Evolutionary conservation across 37 sponge, comb jelly and placozoan genomes (phyloP).

Genomic region (Tethya wilhelma): DNA sequence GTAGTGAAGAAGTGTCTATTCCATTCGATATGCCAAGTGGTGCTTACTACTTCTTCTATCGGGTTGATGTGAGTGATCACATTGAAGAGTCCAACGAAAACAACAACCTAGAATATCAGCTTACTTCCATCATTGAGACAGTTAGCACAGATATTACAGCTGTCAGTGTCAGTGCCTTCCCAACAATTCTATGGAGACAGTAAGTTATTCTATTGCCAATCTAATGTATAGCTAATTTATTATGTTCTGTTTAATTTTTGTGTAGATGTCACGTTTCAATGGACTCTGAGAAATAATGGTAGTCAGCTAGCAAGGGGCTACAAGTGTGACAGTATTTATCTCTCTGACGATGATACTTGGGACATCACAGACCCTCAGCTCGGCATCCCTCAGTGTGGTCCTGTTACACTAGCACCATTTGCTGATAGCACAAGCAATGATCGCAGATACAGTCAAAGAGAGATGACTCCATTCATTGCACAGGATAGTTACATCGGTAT

Average conservation of each 20-base stretch:
- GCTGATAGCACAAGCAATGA: neutral
- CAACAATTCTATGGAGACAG: slow-evolving; percentile 14
- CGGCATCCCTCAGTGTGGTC: slow-evolving; percentile 14
- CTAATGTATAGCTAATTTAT: neutral
- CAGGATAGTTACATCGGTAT: slow-evolving; percentile 22
- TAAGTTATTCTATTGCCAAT: neutral
- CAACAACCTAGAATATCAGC: slow-evolving; percentile 14
- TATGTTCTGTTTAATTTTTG: neutral
- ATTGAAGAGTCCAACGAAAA: slow-evolving; percentile 19
- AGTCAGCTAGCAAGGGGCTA: slow-evolving; percentile 8
- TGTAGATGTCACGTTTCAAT: slow-evolving; percentile 13
- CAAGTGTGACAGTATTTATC: slow-evolving; percentile 49
- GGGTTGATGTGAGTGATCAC: slow-evolving; percentile 21
- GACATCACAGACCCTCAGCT: slow-evolving; percentile 12
- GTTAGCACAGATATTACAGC: slow-evolving; percentile 35
- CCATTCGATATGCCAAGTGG: slow-evolving; percentile 32
- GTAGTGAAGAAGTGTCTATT: slow-evolving; percentile 7
- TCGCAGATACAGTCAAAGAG: neutral
- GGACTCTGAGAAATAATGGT: slow-evolving; percentile 28
- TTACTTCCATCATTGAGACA: slow-evolving; percentile 1
- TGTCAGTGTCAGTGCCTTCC: neutral
- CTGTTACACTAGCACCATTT: slow-evolving; percentile 9
- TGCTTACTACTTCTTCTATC: slow-evolving; percentile 22
- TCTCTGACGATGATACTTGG: slow-evolving; percentile 34
- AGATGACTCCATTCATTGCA: slow-evolving; percentile 10